Percentiles rank a stretch among this genome's conserved stretches.
These are phyloP conservation scores for Rhopalosiphum nymphaeae DNA, from an alignment of 2,888 invertebrate genomes.

Conservation along the genomic window DNA sequence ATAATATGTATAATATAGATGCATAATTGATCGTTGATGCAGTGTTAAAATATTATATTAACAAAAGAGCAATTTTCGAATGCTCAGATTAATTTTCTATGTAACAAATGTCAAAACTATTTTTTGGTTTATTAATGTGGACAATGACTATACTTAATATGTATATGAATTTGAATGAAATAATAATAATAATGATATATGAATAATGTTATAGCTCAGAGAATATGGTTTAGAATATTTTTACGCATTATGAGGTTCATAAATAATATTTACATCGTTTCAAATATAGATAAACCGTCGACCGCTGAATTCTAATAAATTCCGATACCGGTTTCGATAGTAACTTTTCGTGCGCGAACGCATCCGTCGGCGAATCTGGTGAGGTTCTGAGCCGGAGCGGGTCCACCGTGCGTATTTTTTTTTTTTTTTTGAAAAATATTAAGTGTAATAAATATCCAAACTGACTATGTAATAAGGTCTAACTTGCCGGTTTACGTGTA, in stretches of 20 bases:
- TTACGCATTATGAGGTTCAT: neutral
- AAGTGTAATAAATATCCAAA: neutral
- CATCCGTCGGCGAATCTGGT: neutral
- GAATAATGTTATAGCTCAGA: neutral
- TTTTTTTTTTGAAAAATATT: neutral
- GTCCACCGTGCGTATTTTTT: neutral
- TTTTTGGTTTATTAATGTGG: neutral
- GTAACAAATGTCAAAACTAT: constrained; percentile 2
- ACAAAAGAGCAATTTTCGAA: neutral
- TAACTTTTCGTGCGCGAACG: neutral
- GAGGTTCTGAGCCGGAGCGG: neutral
- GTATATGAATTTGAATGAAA: neutral
- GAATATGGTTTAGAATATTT: neutral
- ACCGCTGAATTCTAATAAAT: neutral
- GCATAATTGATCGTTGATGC: neutral
- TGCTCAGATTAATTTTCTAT: neutral
- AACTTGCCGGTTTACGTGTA: neutral
- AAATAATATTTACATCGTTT: constrained; percentile 11
- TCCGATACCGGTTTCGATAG: neutral
- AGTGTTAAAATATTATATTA: neutral
- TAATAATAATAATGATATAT: neutral
- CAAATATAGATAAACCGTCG: neutral
- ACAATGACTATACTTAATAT: neutral
- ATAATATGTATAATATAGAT: neutral
- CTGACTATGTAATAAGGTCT: neutral